Percentiles rank a stretch among this genome's conserved stretches.
Evolutionary conservation across 2,888 invertebrate species (phyloP).

Genomic region (Eurytoma adleriae): DNA sequence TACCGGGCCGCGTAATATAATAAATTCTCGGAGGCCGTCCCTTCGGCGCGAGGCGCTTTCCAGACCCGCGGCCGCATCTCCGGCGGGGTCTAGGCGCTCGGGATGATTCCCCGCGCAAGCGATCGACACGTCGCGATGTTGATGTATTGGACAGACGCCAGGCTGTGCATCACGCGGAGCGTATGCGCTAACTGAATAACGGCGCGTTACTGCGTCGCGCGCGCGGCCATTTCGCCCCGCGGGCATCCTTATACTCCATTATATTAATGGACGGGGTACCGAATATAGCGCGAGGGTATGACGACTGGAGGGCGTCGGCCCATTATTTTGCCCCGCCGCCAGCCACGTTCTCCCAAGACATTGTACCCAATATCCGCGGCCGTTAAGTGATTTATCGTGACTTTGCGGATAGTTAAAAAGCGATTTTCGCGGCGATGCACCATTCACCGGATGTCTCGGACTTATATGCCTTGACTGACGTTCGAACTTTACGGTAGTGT

Average conservation of each 20-base stretch:
- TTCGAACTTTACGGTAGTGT: no score
- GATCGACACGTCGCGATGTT: conserved; percentile 8
- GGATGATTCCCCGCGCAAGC: not conserved
- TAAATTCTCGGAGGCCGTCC: conserved; percentile 7
- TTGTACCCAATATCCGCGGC: not conserved
- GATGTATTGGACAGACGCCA: not conserved
- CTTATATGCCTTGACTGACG: no score
- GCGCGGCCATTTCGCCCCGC: conserved; percentile 8
- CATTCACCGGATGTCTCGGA: no score
- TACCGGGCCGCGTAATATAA: conserved; percentile 6
- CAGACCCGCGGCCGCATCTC: not conserved
- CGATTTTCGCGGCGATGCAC: no score
- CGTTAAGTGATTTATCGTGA: not conserved
- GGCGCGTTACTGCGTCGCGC: not conserved
- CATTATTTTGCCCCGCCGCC: conserved; percentile 8
- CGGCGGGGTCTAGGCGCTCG: not conserved
- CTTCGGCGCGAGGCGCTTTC: no score
- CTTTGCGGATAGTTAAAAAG: no score
- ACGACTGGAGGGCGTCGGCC: not conserved
- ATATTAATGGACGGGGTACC: conserved; percentile 18
- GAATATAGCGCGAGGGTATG: not conserved
- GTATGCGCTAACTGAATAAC: conserved; percentile 18
- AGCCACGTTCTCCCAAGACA: conserved; percentile 9
- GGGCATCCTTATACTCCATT: conserved; percentile 31
- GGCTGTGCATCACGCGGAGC: conserved; percentile 2